Conservation (phyloP, 2,888 invertebrate species). For the Labia minor region DNA sequence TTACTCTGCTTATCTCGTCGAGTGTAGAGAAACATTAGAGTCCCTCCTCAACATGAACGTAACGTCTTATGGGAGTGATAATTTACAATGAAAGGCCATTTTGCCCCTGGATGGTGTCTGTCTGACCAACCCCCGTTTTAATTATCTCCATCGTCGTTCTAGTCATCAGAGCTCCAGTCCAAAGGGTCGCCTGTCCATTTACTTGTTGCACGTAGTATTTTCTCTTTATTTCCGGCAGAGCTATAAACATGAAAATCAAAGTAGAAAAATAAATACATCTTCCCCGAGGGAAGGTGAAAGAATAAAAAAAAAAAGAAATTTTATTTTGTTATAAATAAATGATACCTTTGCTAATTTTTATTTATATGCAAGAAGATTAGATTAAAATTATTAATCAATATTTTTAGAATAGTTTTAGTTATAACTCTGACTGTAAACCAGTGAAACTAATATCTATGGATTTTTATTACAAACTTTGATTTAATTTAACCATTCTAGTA, state of each 20-base stretch:
- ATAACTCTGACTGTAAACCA: too few species aligned
- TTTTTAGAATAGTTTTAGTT: too few species aligned
- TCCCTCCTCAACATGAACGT: background rate
- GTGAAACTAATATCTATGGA: too few species aligned
- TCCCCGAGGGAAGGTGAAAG: background rate
- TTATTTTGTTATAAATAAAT: background rate
- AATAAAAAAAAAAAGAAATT: background rate
- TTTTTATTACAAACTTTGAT: too few species aligned
- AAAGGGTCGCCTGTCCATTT: background rate
- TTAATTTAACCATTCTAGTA: too few species aligned
- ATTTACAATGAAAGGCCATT: constrained; percentile 3
- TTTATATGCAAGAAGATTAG: too few species aligned
- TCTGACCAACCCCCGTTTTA: background rate
- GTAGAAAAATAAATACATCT: background rate
- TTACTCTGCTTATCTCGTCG: background rate
- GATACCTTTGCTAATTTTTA: background rate
- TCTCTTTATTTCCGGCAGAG: background rate
- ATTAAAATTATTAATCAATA: too few species aligned
- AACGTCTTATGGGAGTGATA: constrained; percentile 8
- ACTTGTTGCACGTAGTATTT: background rate
- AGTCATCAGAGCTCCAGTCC: background rate
- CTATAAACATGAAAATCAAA: background rate
- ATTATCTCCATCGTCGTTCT: background rate
- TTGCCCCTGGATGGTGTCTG: background rate
- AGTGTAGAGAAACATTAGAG: background rate